Percentiles rank a stretch among this genome's conserved stretches.
These are phyloP conservation scores for Lycia hirtaria DNA, from an alignment of 2,888 invertebrate species.

Conservation along the genomic window DNA sequence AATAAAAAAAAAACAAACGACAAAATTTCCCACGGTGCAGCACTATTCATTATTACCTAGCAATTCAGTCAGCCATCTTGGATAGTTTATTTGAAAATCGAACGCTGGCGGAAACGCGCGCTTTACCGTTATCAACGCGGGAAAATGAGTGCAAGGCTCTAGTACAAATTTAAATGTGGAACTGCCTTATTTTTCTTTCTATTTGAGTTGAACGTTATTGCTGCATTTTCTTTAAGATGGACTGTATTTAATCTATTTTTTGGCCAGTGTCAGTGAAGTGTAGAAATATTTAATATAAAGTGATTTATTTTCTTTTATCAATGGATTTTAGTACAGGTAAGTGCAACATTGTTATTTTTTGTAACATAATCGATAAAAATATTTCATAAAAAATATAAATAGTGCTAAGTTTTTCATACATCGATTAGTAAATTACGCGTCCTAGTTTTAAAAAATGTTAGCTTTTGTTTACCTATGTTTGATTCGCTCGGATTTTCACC, in stretches of 20 bases:
- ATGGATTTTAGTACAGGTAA: constrained; percentile 18
- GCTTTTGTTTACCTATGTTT: no score
- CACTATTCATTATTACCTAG: constrained; percentile 65
- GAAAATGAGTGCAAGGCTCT: constrained; percentile 43
- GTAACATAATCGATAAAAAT: no score
- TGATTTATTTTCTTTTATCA: constrained; percentile 2
- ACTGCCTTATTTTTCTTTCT: neutral
- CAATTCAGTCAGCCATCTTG: constrained; percentile 73
- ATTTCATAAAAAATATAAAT: no score
- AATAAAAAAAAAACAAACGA: constrained; percentile 46
- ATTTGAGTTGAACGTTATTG: no score
- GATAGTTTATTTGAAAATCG: constrained; percentile 80
- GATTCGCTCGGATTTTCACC: no score
- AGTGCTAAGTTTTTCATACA: no score
- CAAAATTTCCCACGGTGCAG: constrained; percentile 45
- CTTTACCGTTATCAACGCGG: constrained; percentile 52
- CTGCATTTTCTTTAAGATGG: neutral
- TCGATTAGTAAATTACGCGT: no score
- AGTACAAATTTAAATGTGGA: neutral
- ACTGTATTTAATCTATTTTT: neutral
- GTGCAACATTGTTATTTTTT: no score
- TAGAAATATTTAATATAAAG: constrained; percentile 2
- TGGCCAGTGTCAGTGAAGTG: constrained; percentile 1
- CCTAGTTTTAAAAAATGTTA: no score
- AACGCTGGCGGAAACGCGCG: constrained; percentile 71